phyloP scores from a whole-genome alignment of 2,113 vertebrate species.

The Clarias macrocephalus region DNA sequence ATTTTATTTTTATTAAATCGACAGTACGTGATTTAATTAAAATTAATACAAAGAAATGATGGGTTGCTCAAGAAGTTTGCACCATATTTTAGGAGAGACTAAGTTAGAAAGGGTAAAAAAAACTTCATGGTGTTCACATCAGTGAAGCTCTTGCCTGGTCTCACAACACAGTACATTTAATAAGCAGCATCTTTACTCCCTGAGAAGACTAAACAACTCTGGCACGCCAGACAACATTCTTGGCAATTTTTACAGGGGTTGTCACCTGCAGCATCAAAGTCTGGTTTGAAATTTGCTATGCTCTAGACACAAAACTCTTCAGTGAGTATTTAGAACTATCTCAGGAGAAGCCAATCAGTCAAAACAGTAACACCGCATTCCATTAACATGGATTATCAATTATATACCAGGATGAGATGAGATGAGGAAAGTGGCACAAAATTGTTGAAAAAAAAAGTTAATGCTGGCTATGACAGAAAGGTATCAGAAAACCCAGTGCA shows the following conservation, averaged over 20 bases:
- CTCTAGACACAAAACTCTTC: not conserved
- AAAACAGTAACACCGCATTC: too few species aligned
- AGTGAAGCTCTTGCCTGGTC: not conserved
- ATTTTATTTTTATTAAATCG: too few species aligned
- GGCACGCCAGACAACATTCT: not conserved
- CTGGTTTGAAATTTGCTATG: not conserved
- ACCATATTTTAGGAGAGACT: not conserved
- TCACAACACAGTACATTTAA: not conserved
- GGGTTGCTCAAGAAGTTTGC: too few species aligned
- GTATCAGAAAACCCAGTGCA: too few species aligned
- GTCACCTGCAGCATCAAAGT: not conserved
- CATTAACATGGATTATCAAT: too few species aligned
- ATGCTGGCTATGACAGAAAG: too few species aligned
- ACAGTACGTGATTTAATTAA: too few species aligned
- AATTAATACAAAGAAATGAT: too few species aligned
- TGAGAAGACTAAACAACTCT: not conserved
- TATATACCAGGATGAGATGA: too few species aligned
- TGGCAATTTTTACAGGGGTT: not conserved
- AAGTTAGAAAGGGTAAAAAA: not conserved
- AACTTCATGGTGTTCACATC: not conserved
- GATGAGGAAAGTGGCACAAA: too few species aligned
- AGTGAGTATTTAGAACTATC: not conserved
- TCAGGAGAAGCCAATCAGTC: not conserved
- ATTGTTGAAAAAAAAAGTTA: too few species aligned
- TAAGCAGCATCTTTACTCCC: not conserved